Base-by-base conservation (phyloP, 2,797 vertebrate species). In the Galaxias olidus region DNA sequence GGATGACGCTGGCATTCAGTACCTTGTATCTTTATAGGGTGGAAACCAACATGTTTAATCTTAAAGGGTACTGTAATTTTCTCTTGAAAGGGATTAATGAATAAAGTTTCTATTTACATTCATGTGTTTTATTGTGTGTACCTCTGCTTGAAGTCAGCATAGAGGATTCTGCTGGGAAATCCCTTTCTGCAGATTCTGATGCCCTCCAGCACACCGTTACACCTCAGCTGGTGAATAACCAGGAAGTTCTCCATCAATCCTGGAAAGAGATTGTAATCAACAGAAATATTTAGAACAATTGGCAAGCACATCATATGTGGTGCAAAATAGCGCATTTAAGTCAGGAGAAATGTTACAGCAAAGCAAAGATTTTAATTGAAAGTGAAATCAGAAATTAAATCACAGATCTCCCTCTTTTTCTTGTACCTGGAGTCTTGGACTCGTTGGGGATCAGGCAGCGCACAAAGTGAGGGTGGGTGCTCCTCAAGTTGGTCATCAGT, bases 361-460 rank as follows among this genome's bases (percentile, higher is more conserved):
- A 30, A 30, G 6, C 30, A 30, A 3, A 30, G 3, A 30, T 3
- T 30, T 2, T 30, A 30, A 30, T 30, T 30, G 2, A 3, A 6
- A 30, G 30, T 30, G 6, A 30, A 30, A 30, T 30, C 30, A 3
- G 30, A 30, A 30, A 30, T 30, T 30, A 30, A 30, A 30, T 30
- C 30, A 30, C 30, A 6, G 30, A 30, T 30, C 6, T 30, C 30
- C 30, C 30, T 30, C 2, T 3, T 30, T 44, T 59, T 1, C 11
- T 1, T 17, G 1, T 90, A 95, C 94, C 94, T 72, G 94, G 94
- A 61, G 90, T 95, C 86, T 95, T 95, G 0, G 89, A 93, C 80
- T 95, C 94, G 84, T 95, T 95, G 51, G 94, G 94, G 14, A 95
- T 95, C 73, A 95, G 74, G 65, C 94, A 95, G 1, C 94, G 86